These are phyloP conservation scores for Myodes glareolus DNA, from an alignment of 2,113 vertebrate genomes.

Conservation along the genomic window DNA sequence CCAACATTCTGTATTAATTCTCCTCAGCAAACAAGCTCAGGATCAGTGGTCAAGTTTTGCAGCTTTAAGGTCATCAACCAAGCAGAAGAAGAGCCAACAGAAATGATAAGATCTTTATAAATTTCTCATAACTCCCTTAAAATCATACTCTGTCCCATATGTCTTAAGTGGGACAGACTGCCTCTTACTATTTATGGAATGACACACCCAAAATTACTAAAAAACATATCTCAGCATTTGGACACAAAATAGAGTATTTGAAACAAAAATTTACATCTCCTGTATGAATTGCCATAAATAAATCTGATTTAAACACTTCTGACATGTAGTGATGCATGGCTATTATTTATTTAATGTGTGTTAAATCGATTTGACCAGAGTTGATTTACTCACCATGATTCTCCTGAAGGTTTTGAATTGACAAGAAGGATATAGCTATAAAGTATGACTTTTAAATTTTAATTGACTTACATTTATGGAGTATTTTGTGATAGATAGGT, in stretches of 20 bases:
- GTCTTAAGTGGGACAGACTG: neutral
- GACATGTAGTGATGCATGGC: neutral
- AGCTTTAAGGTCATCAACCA: neutral
- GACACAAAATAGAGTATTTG: neutral
- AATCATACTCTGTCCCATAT: neutral
- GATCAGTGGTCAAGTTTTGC: constrained; percentile 33
- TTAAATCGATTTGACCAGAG: neutral
- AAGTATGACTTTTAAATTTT: neutral
- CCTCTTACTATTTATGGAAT: neutral
- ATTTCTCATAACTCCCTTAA: neutral
- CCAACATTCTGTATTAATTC: constrained; percentile 28
- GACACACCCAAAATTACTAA: neutral
- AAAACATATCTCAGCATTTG: neutral
- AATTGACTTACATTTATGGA: neutral
- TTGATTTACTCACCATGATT: neutral
- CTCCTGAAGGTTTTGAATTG: neutral
- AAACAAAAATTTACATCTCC: neutral
- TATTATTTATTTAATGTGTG: neutral
- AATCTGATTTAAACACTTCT: neutral
- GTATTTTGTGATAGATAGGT: neutral
- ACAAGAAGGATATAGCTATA: neutral
- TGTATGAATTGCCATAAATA: neutral
- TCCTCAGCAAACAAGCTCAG: constrained; percentile 7
- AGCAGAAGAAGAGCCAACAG: neutral
- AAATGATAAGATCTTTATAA: constrained; percentile 44